These are phyloP conservation scores for Bicyclus anynana DNA, from an alignment of 1,140 invertebrate species.

Conservation along the genomic window DNA sequence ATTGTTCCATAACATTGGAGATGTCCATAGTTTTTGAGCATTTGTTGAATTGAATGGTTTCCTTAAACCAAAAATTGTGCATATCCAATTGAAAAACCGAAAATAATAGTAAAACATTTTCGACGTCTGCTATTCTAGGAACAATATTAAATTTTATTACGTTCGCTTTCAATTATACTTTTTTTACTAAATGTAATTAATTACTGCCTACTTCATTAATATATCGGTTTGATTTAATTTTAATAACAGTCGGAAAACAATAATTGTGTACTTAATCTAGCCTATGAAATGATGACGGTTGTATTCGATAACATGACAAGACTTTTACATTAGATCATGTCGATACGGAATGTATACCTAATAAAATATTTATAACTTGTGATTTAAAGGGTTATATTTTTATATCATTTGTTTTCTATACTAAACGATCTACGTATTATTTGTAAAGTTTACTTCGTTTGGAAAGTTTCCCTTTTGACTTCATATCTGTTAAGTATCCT, in stretches of 20 bases:
- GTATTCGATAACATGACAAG: neutral
- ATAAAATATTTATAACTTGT: too few species aligned
- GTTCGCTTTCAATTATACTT: neutral
- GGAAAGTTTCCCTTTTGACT: too few species aligned
- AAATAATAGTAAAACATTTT: slow-evolving; percentile 52
- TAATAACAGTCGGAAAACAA: neutral
- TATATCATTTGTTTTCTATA: too few species aligned
- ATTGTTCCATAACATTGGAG: slow-evolving; percentile 10
- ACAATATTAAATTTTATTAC: neutral
- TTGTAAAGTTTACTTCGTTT: too few species aligned
- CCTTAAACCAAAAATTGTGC: slow-evolving; percentile 36
- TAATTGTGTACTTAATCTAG: neutral
- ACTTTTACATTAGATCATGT: neutral
- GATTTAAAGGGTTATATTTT: too few species aligned
- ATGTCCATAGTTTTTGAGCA: neutral
- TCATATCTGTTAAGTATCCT: too few species aligned
- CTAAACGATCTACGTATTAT: too few species aligned
- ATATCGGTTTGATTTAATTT: neutral
- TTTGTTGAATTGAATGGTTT: slow-evolving; percentile 30
- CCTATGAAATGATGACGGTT: neutral
- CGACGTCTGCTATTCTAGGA: neutral
- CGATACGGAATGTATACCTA: neutral
- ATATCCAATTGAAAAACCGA: slow-evolving; percentile 36
- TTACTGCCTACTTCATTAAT: too few species aligned
- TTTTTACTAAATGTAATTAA: too few species aligned